Evolutionary conservation across 2,797 vertebrate genomes (phyloP).

Genomic region (Phalanger gymnotis): DNA sequence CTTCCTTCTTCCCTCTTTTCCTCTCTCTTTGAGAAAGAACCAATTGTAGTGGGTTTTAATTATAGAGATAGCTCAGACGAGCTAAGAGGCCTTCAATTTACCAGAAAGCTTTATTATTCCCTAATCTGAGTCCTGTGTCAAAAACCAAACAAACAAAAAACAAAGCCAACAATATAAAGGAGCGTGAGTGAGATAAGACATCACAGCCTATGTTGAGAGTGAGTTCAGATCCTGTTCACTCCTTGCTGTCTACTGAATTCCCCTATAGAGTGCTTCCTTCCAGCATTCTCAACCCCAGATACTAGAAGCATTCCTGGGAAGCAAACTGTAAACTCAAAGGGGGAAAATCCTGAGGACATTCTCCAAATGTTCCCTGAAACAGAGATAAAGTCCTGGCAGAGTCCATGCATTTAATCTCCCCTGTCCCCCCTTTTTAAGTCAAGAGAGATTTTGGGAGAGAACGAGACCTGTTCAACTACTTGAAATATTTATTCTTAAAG

Average conservation of each 20-base stretch:
- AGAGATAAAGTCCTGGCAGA: constrained; percentile 11
- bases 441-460: constrained; percentile 28
- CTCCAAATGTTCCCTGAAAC: constrained; percentile 37
- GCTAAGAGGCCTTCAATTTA: constrained; percentile 4
- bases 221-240: constrained; percentile 46
- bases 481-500: constrained; percentile 27
- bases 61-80: constrained; percentile 27
- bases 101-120: constrained; percentile 57
- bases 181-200: constrained; percentile 58
- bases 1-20: constrained; percentile 34
- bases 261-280: constrained; percentile 40
- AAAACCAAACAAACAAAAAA: neutral
- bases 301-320: neutral
- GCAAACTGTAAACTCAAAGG: neutral
- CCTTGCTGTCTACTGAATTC: constrained; percentile 44
- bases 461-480: neutral
- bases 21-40: constrained; percentile 64
- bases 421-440: constrained; percentile 8
- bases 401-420: neutral
- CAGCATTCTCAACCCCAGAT: constrained; percentile 18
- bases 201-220: constrained; percentile 37
- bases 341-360: constrained; percentile 13
- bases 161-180: constrained; percentile 5
- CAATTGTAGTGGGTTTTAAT: constrained; percentile 30
- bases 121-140: constrained; percentile 58